These are phyloP conservation scores for Tinea trinotella DNA, from an alignment of 2,888 invertebrate species.

Conservation along the genomic window DNA sequence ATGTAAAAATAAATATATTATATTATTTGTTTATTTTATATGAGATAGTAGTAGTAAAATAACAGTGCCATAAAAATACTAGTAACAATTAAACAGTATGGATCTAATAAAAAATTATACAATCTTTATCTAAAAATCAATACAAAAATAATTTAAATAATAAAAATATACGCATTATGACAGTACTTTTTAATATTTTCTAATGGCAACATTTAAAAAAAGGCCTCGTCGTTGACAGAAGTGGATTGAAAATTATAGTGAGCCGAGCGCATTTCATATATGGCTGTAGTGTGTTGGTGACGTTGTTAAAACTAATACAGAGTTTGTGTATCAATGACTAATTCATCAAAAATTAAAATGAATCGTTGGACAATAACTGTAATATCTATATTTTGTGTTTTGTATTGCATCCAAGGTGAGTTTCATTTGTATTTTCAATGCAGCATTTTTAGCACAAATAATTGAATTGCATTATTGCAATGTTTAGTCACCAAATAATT, in stretches of 20 bases:
- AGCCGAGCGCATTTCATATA: not conserved
- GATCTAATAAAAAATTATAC: too few relatives aligned
- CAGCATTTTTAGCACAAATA: not conserved
- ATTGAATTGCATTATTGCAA: not conserved
- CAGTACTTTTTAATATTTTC: too few relatives aligned
- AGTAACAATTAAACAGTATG: too few relatives aligned
- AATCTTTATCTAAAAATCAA: too few relatives aligned
- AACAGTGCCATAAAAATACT: too few relatives aligned
- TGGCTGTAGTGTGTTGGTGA: constrained; percentile 7
- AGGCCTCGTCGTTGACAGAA: not conserved
- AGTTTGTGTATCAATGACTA: not conserved
- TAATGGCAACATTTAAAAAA: not conserved
- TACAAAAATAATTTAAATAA: too few relatives aligned
- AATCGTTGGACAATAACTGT: not conserved
- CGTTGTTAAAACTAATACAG: not conserved
- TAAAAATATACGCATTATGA: too few relatives aligned
- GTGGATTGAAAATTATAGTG: not conserved
- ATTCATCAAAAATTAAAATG: constrained; percentile 2
- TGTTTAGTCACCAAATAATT: not conserved
- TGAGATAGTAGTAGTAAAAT: too few relatives aligned
- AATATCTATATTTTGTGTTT: not conserved
- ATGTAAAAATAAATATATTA: too few relatives aligned
- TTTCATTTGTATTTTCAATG: not conserved
- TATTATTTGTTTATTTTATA: too few relatives aligned
- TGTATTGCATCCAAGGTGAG: not conserved